Percentiles rank a stretch among this genome's conserved stretches.
Conservation (phyloP, 37 sponge, comb jelly and placozoan genomes). For the Tethya wilhelma region DNA sequence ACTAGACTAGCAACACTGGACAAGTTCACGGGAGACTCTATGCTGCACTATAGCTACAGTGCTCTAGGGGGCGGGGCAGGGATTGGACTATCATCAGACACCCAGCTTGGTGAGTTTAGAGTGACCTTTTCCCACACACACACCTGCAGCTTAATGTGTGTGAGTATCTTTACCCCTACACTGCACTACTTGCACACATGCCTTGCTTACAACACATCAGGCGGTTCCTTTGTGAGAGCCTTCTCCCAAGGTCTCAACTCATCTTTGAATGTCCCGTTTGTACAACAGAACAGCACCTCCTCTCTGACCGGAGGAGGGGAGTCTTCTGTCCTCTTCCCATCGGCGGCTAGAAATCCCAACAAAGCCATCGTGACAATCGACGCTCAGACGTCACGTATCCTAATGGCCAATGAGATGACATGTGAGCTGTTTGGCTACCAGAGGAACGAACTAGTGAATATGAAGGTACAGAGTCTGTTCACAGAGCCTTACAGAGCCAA, state of each 20-base stretch:
- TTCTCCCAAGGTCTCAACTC: constrained; percentile 59
- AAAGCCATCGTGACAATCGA: constrained; percentile 90
- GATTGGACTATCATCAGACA: not conserved
- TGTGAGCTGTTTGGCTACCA: constrained; percentile 85
- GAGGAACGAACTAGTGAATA: constrained; percentile 62
- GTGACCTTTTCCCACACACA: no score
- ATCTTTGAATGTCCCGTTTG: constrained; percentile 66
- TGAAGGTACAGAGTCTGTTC: constrained; percentile 78
- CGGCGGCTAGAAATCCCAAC: constrained; percentile 84
- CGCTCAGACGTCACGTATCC: constrained; percentile 64
- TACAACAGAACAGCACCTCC: constrained; percentile 32
- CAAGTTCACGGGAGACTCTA: constrained; percentile 59
- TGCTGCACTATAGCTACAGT: constrained; percentile 73
- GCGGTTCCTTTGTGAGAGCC: constrained; percentile 74
- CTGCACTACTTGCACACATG: no score
- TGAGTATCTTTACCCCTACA: no score
- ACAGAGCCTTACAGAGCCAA: constrained; percentile 68
- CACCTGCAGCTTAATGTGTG: no score
- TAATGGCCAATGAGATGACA: constrained; percentile 82
- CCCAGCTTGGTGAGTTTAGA: constrained; percentile 11
- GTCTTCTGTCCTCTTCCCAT: constrained; percentile 62
- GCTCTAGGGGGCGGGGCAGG: constrained; percentile 1
- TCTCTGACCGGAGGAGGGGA: constrained; percentile 13
- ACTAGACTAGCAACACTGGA: constrained; percentile 17
- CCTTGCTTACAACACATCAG: not conserved